Base-by-base conservation (phyloP, 2,797 vertebrate species). In the Sebastes reedi region DNA sequence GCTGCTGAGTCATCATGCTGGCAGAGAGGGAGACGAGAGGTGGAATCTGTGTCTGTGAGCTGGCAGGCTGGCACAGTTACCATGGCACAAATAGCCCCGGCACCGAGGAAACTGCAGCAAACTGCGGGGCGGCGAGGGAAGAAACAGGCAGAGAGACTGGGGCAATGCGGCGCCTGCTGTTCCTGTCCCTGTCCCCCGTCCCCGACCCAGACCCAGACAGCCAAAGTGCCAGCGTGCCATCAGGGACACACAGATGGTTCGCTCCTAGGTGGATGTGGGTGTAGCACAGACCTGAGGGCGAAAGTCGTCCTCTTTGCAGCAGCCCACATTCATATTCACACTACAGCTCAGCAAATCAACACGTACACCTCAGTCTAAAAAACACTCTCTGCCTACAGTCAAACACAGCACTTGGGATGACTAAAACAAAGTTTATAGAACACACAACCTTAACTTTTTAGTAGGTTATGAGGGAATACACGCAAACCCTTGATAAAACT, bases 61-160 rank as follows among this genome's bases (percentile, higher is more conserved):
- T 92, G 92, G 92, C 92, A 93, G 90, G 79, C 91, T 94, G 94
- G 94, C 93, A 94, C 85, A 82, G 93, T 93, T 94, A 90, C 91
- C 90, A 90, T 88, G 90, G 93, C 90, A 91, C 93, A 94, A 92
- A 94, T 90, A 91, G 91, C 88, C 82, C 34, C 36, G 78, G 87
- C 82, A 74, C 79, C 11, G 56, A 91, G 81, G 82, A 90, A 91
- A 90, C 91, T 87, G 90, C 88, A 88, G 91, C 79, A 90, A 88
- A 86, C 90, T 75, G 89, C 89, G 36, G 89, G 85, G 72, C 59
- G 58, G 84, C 64, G 52, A 82, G 79, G 72, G 72, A 81, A 86
- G 87, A 83, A 87, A 68, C 80, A 71, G 91, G 83, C 81, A 77
- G 79, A 72, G 86, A 72, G 86, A 83, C 86, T 76, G 67, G 79